These are phyloP conservation scores for Coregonus clupeaformis DNA, from an alignment of 2,113 vertebrate genomes.

Conservation along the genomic window DNA sequence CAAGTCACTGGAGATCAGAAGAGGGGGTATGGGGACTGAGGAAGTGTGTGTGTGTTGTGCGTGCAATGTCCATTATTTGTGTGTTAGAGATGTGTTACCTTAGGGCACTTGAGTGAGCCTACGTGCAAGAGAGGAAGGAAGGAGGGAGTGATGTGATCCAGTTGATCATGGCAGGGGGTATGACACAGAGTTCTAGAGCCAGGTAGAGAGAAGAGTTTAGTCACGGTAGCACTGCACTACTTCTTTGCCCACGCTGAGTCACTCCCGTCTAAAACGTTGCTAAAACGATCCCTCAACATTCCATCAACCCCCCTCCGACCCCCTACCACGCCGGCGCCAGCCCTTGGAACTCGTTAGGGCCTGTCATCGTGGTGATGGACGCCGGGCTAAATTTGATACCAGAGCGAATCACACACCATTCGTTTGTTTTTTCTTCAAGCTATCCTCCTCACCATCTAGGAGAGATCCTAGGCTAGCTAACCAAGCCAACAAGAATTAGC, in stretches of 20 bases:
- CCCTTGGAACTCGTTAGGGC: constrained; percentile 33
- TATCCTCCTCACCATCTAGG: background rate
- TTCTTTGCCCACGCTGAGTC: background rate
- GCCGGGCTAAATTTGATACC: constrained; percentile 39
- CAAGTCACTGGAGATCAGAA: constrained; percentile 35
- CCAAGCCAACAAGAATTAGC: background rate
- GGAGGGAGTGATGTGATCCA: too few relatives aligned
- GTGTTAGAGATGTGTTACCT: background rate
- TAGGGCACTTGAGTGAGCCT: background rate
- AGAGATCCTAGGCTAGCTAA: background rate
- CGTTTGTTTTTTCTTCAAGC: background rate
- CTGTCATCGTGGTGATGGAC: constrained; percentile 34
- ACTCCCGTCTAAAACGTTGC: background rate
- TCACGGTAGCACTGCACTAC: constrained; percentile 15
- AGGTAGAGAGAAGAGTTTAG: constrained; percentile 21
- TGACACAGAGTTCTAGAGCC: too few relatives aligned
- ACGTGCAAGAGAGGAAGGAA: too few relatives aligned
- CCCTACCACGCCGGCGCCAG: constrained; percentile 1
- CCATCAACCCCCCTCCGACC: background rate
- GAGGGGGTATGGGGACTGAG: background rate
- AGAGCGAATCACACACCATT: constrained; percentile 13
- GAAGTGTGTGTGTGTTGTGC: too few relatives aligned
- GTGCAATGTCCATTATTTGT: too few relatives aligned
- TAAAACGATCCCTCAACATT: background rate
- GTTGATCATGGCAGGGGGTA: too few relatives aligned